Base-by-base conservation (phyloP, 2,797 vertebrate species). In the Etheostoma nigrum region DNA sequence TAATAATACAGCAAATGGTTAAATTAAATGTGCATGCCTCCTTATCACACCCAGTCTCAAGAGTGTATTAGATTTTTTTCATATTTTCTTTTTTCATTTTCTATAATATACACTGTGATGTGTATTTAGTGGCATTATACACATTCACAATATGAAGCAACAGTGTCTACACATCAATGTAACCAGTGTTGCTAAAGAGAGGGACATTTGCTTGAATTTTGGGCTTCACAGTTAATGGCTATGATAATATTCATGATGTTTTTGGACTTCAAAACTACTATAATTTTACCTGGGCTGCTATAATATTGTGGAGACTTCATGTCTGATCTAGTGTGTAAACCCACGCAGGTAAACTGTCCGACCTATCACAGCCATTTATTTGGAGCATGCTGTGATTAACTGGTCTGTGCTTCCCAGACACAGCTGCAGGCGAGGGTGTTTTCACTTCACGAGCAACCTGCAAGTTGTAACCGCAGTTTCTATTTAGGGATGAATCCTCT, bases 361-460 rank as follows among this genome's bases (percentile, higher is more conserved):
- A 81, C 74, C 72, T 47, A 63, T 61, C 21, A 9, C 67, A 74
- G 64, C 19, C 59, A 57, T 80, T 81, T 82, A 70, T 81, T 68
- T 48, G 33, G 57, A 74, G 51, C 78, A 52, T 54, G 74, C 74
- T 84, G 74, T 81, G 78, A 88, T 79, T 63, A 73, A 81, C 57
- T n/a, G 51, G 55, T 75, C 73, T 78, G 60, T 73, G 62, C n/a
- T 54, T 86, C 59, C 40, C 60, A 85, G 82, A 84, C 77, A 70
- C 69, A 84, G 76, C 73, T 72, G 60, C 44, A 67, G 78, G 30
- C 57, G 1, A 48, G 45, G 79, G 42, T 15, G 36, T 77, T 75
- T 67, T 62, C 16, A 63, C 59, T 67, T 74, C 74, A 71, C 12
- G 27, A 55, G 58, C 44, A 84, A 64, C 60, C 67, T 78, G 80